Evolutionary conservation across 2,888 invertebrate genomes (phyloP).

Genomic region (Amblyjoppa proteus): DNA sequence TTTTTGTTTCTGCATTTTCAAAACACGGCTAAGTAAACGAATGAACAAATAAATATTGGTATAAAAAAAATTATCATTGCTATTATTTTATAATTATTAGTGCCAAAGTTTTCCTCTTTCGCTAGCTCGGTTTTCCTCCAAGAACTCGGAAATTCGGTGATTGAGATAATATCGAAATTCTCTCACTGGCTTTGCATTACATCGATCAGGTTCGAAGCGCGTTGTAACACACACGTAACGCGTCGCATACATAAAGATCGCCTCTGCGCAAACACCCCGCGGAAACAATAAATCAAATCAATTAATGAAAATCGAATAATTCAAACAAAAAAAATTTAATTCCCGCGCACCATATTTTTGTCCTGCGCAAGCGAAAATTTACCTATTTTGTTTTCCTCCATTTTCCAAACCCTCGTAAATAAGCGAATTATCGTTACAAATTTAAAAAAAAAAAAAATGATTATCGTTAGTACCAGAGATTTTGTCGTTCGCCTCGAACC

Average conservation of each 20-base stretch:
- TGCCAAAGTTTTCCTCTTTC: slow-evolving; percentile 5
- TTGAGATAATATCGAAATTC: slow-evolving; percentile 21
- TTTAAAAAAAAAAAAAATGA: too few relatives aligned
- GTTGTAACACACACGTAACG: neutral
- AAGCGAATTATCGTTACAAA: too few relatives aligned
- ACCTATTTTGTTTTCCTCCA: too few relatives aligned
- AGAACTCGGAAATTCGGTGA: slow-evolving; percentile 25
- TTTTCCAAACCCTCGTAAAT: too few relatives aligned
- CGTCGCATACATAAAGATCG: too few relatives aligned
- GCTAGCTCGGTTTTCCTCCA: neutral
- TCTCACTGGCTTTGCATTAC: neutral
- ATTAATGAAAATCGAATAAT: too few relatives aligned
- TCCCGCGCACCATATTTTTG: neutral
- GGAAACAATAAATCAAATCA: neutral
- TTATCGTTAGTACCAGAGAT: neutral
- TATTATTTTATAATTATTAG: too few relatives aligned
- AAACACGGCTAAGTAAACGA: too few relatives aligned
- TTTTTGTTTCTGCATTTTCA: too few relatives aligned
- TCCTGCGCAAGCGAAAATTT: too few relatives aligned
- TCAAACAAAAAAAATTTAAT: neutral
- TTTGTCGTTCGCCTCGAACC: neutral
- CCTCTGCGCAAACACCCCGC: neutral
- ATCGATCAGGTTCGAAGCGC: neutral
- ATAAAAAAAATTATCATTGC: too few relatives aligned
- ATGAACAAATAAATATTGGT: too few relatives aligned